Base-by-base conservation (phyloP, 2,113 vertebrate genomes). In the Lynx canadensis region DNA sequence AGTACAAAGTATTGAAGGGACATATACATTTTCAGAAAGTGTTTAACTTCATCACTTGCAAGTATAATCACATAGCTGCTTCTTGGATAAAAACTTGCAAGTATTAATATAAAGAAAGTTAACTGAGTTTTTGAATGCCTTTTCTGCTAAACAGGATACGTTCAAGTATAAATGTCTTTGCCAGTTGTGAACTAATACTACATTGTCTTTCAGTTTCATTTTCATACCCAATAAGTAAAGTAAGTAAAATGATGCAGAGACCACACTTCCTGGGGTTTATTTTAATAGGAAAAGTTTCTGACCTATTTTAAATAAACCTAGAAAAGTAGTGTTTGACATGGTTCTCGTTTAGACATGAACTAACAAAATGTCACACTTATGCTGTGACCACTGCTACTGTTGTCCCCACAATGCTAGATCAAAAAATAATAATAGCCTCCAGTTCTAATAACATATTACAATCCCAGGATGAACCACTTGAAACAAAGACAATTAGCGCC, bases 111-210 rank as follows among this genome's bases (percentile, higher is more conserved):
- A 21, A 15, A 87, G 66, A 91, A 89, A 57, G 18, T 68, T 93
- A 96, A 41, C 38, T 93, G 74, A n/a, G 52, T 36, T 88, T 96
- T 84, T 89, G 7, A 93, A 96, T 85, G 16, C 10, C 50, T 96
- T 83, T 84, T 94, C 63, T 96, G 48, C 23, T 84, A 19, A 71
- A 79, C 7, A 96, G 81, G 4, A 57, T 80, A 79, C 27, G 71
- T 96, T 94, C 36, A 76, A 45, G 31, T 78, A 12, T 73, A 73
- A 73, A 91, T 69, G 19, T 83, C 21, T 87, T 95, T 93, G 21
- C 36, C 89, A 93, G 87, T 76, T 89, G 9, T 84, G 33, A 93
- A 91, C 38, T 93, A 93, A 84, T 94, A 71, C 14, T 95, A 89
- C 31, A 50, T 87, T 86, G 10, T 92, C 38, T 84, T 96, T 96